A percentile compares a stretch with the other conserved stretches of the same genome.
Conservation (phyloP, 2,888 invertebrate genomes). For the Hoplodrina ambigua region DNA sequence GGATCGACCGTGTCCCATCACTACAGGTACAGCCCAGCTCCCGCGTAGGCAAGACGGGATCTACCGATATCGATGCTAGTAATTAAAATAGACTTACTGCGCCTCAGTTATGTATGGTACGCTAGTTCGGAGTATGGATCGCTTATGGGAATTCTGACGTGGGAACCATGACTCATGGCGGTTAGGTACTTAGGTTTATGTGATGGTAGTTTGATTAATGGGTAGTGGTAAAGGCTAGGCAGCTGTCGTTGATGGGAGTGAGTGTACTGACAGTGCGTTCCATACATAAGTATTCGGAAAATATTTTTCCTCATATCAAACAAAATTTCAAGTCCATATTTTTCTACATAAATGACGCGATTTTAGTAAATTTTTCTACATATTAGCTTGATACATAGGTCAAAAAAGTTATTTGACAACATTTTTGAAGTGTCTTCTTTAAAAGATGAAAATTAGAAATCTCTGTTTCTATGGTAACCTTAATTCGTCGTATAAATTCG, state of each 20-base stretch:
- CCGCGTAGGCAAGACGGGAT: constrained; percentile 89
- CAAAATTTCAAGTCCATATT: too few species aligned
- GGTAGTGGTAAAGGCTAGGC: constrained; percentile 2
- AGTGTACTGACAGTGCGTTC: too few species aligned
- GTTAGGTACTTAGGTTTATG: constrained; percentile 1
- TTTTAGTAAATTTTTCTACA: too few species aligned
- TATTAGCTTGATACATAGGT: too few species aligned
- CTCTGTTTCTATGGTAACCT: too few species aligned
- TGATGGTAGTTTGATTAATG: constrained; percentile 3
- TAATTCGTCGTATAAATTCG: too few species aligned
- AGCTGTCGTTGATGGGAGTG: not conserved
- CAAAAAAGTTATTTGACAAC: too few species aligned
- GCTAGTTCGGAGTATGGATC: constrained; percentile 43
- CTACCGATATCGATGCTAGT: constrained; percentile 88
- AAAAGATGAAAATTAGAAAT: too few species aligned
- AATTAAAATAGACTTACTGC: constrained; percentile 90
- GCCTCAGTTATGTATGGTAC: constrained; percentile 64
- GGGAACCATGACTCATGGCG: constrained; percentile 51
- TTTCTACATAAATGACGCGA: too few species aligned
- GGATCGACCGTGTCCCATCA: constrained; percentile 70
- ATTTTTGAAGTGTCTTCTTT: too few species aligned
- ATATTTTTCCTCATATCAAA: too few species aligned
- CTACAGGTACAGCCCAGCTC: constrained; percentile 85
- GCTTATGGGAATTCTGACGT: constrained; percentile 56
- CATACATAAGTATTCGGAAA: too few species aligned